Base-by-base conservation (phyloP, 2,888 invertebrate genomes). In the Eristalis arbustorum region DNA sequence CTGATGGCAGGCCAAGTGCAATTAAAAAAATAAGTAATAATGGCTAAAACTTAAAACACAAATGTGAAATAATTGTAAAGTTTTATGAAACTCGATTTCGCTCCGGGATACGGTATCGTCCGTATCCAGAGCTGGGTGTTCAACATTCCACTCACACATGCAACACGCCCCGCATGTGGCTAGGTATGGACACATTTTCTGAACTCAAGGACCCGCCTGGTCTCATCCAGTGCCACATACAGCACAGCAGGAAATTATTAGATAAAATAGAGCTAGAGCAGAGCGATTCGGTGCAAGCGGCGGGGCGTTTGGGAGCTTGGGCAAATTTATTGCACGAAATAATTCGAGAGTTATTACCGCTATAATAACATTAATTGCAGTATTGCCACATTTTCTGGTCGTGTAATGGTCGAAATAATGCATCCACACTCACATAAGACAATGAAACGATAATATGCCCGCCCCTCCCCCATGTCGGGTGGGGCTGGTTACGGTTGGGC, bases 31-130 rank as follows among this genome's bases (percentile, higher is more conserved):
- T 62, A 78, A 78, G 78, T 74, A 82, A 75, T 82, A 87, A 87
- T 74, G 69, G 83, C 49, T 28, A 72, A 82, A 83, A 73, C 78
- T 82, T 72, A 71, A 78, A 83, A 83, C 87, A 87, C 74, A 87
- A 87, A 87, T 87, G 87, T 78, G 83, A 77, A 83, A 87, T 87
- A 75, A 83, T 83, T 83, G 78, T 78, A 85, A 87, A 83, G 83
- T 87, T 87, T 87, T 83, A 82, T 78, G 78, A 75, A 87, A 87
- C 87, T 87, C 77, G 77, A 87, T 82, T 83, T 83, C 61, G 74
- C 74, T 78, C 66, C 71, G 49, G 40, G 34, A 82, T 82, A 77
- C 78, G 64, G n/a, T n/a, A 85, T 82, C 73, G 76, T 71, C 82
- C 76, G 18, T n/a, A n/a, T n/a, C n/a, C n/a, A n/a, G n/a, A n/a